These are phyloP conservation scores for Solenopsis fugax DNA, from an alignment of 1,140 invertebrate genomes.

Conservation along the genomic window DNA sequence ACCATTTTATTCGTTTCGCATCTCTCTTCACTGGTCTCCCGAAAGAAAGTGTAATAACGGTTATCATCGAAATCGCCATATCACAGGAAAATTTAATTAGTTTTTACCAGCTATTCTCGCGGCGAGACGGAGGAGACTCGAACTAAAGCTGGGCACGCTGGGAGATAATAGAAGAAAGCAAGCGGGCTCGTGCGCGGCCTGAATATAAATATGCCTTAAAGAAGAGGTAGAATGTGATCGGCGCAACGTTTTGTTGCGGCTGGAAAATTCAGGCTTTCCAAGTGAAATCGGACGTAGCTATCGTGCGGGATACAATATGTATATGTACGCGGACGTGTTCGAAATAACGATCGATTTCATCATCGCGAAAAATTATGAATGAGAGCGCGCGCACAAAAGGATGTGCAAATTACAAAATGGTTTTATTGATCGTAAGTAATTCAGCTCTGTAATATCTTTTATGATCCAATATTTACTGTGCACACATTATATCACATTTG, in stretches of 20 bases:
- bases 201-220: constrained; percentile 69
- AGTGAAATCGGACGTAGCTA: constrained; percentile 23
- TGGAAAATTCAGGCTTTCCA: constrained; percentile 31
- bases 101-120: constrained; percentile 65
- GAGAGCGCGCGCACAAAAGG: constrained; percentile 14
- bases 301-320: neutral
- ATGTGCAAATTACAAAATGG: constrained; percentile 27
- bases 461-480: constrained; percentile 39
- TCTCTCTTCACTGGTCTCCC: neutral
- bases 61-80: constrained; percentile 79
- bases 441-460: constrained; percentile 38
- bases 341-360: constrained; percentile 15
- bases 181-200: constrained; percentile 61
- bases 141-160: constrained; percentile 58
- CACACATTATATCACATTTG: constrained; percentile 22
- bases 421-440: constrained; percentile 41
- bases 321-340: neutral
- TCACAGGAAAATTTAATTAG: constrained; percentile 83
- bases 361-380: constrained; percentile 29
- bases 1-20: constrained; percentile 31
- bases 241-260: constrained; percentile 31
- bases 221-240: constrained; percentile 59
- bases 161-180: constrained; percentile 77
- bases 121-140: neutral
- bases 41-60: constrained; percentile 39